phyloP scores from a whole-genome alignment of 2,113 vertebrate genomes.

The Notechis scutatus region DNA sequence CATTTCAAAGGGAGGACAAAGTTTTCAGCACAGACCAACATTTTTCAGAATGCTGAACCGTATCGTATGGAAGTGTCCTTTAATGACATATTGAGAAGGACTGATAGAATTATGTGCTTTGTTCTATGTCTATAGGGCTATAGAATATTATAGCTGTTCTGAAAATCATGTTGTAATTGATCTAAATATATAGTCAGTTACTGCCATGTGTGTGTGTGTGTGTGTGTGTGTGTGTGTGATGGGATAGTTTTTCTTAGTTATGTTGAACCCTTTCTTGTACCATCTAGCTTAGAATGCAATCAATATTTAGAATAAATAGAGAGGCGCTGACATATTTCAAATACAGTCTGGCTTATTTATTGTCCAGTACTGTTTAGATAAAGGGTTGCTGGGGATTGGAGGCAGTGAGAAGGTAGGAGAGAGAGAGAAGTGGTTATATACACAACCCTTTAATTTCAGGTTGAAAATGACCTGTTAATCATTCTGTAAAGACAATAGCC shows the following conservation, averaged over 20 bases:
- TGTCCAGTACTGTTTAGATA: background rate
- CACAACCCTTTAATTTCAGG: background rate
- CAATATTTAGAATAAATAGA: background rate
- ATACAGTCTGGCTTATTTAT: background rate
- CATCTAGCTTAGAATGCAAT: background rate
- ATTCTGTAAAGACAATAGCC: background rate
- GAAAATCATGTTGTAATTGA: background rate
- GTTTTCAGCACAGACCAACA: background rate
- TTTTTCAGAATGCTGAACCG: conserved; percentile 9
- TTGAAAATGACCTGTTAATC: background rate
- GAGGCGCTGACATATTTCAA: background rate
- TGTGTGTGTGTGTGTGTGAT: no score
- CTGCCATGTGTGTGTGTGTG: no score
- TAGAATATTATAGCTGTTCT: background rate
- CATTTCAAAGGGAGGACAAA: background rate
- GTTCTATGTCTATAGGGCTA: background rate
- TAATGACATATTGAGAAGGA: background rate
- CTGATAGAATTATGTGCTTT: background rate
- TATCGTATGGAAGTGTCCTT: background rate
- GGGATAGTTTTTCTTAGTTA: background rate
- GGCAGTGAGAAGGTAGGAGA: background rate
- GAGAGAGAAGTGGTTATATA: background rate
- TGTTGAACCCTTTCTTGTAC: background rate
- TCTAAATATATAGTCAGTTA: background rate
- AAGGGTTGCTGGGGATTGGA: background rate